These are phyloP conservation scores for Conger conger DNA, from an alignment of 2,113 vertebrate genomes.

Conservation along the genomic window DNA sequence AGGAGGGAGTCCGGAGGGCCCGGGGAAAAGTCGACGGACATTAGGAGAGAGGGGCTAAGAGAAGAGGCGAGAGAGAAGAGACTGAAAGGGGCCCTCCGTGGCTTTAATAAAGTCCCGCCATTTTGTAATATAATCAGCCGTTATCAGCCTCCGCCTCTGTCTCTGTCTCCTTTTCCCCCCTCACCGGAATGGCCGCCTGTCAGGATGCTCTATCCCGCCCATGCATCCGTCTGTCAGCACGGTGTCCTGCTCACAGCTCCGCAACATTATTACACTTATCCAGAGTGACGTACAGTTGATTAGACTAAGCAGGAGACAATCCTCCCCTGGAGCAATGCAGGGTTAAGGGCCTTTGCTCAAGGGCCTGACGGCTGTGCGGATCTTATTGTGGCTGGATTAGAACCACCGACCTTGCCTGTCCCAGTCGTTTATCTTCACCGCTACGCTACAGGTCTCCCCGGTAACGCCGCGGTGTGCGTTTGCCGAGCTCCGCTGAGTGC, in stretches of 20 bases:
- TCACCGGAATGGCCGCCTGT: constrained; percentile 52
- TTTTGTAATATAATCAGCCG: constrained; percentile 61
- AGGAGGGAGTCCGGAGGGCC: constrained; percentile 43
- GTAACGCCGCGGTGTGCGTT: background rate
- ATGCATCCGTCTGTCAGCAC: constrained; percentile 52
- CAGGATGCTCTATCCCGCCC: constrained; percentile 45
- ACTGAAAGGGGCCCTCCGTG: constrained; percentile 38
- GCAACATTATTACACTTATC: too few relatives aligned
- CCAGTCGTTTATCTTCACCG: too few relatives aligned
- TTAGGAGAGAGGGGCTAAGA: constrained; percentile 36
- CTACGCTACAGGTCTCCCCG: too few relatives aligned
- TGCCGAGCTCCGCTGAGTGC: background rate
- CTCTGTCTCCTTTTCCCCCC: too few relatives aligned
- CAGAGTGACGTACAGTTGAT: too few relatives aligned
- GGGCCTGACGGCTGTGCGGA: too few relatives aligned
- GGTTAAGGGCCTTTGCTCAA: too few relatives aligned
- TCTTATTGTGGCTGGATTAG: too few relatives aligned
- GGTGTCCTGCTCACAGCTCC: constrained; percentile 18
- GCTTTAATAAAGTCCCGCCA: constrained; percentile 54
- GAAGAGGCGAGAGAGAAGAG: constrained; percentile 33
- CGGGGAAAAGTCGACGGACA: constrained; percentile 29
- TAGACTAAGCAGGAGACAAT: too few relatives aligned
- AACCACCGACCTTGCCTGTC: too few relatives aligned
- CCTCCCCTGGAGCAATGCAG: too few relatives aligned
- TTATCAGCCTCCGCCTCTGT: constrained; percentile 59